Conservation (phyloP, 2,888 invertebrate genomes). For the Phragmatobia fuliginosa region DNA sequence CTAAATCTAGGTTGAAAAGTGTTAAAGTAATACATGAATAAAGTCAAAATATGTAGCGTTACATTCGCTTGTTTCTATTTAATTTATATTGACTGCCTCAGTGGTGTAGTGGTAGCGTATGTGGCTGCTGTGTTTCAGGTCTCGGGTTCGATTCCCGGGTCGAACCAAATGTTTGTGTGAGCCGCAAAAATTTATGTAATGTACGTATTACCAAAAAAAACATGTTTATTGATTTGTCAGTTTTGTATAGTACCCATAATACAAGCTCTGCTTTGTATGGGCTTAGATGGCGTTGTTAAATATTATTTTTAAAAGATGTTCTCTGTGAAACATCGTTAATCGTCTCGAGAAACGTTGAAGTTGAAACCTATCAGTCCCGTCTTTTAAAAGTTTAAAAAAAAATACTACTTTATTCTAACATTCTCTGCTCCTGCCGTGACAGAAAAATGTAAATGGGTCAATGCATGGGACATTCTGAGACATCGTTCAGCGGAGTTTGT, state of each 20-base stretch:
- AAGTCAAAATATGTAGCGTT: background rate
- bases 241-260: no score
- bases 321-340: background rate
- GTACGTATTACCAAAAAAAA: no score
- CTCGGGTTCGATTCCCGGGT: no score
- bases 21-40: background rate
- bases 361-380: background rate
- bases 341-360: background rate
- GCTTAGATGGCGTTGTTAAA: no score
- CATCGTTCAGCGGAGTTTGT: constrained; percentile 78
- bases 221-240: no score
- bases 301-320: no score
- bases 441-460: constrained; percentile 72
- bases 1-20: background rate
- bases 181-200: no score
- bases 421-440: constrained; percentile 37
- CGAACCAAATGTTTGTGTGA: no score
- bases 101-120: no score
- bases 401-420: background rate
- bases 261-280: no score
- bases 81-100: no score
- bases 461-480: constrained; percentile 81
- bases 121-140: no score
- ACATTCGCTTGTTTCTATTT: background rate
- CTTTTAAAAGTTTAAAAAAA: background rate